These are phyloP conservation scores for Unio pictorum DNA, from an alignment of 2,888 invertebrate genomes.

Conservation along the genomic window DNA sequence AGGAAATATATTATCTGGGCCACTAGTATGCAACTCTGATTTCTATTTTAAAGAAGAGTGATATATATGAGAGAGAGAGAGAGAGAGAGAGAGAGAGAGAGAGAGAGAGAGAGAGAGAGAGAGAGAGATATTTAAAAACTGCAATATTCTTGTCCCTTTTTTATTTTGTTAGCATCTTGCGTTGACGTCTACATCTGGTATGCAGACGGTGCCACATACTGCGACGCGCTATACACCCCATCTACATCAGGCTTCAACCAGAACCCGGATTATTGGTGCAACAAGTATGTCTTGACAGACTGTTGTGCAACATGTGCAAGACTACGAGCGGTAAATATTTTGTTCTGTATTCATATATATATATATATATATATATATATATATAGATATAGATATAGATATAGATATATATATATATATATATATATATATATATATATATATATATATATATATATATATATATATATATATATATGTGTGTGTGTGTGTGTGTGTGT, in stretches of 20 bases:
- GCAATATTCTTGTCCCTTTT: background rate
- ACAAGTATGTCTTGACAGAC: slow-evolving; percentile 8
- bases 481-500: too few relatives aligned
- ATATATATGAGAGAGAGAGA: background rate
- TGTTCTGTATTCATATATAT: background rate
- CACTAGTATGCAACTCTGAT: too few relatives aligned
- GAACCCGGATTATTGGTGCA: slow-evolving; percentile 17
- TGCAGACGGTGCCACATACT: slow-evolving; percentile 2
- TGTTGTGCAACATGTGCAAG: slow-evolving; percentile 11
- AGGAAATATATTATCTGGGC: too few relatives aligned
- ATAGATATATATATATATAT: background rate
- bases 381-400: background rate
- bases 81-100: too few relatives aligned
- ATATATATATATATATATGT: background rate
- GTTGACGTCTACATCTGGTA: slow-evolving; percentile 11
- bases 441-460: slow-evolving; percentile 3
- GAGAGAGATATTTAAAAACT: background rate
- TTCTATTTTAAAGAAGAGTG: too few relatives aligned
- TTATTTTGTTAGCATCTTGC: slow-evolving; percentile 3
- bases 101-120: background rate
- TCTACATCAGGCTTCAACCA: slow-evolving; percentile 7
- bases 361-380: background rate
- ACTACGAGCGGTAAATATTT: slow-evolving; percentile 6
- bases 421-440: background rate
- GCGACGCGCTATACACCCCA: background rate